phyloP scores from a whole-genome alignment of 2,113 vertebrate species.

The Castor canadensis region DNA sequence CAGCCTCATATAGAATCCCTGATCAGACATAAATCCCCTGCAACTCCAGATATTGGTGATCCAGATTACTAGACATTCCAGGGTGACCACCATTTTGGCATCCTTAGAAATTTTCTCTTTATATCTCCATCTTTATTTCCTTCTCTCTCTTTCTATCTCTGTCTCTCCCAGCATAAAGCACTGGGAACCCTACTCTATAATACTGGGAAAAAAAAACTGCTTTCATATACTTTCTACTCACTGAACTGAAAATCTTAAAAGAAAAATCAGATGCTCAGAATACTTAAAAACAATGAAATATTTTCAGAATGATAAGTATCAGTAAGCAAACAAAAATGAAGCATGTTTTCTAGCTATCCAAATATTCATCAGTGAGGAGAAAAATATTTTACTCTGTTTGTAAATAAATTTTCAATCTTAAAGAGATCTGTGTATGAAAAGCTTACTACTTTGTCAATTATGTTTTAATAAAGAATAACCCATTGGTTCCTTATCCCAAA shows the following conservation, averaged over 20 bases:
- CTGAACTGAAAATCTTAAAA: background rate
- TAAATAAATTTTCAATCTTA: conserved; percentile 63
- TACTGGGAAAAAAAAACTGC: background rate
- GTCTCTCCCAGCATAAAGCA: background rate
- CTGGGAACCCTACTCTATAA: background rate
- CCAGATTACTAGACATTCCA: background rate
- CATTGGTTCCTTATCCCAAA: background rate
- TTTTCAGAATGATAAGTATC: conserved; percentile 53
- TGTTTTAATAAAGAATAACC: conserved; percentile 37
- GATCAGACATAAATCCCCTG: background rate
- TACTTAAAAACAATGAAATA: conserved; percentile 52
- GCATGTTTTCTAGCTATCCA: conserved; percentile 32
- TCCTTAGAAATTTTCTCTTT: background rate
- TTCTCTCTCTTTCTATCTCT: background rate
- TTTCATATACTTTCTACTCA: background rate
- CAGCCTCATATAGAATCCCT: background rate
- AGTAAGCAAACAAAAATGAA: conserved; percentile 45
- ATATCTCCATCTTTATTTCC: too few relatives aligned
- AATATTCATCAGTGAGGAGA: conserved; percentile 48
- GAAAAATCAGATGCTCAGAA: conserved; percentile 23
- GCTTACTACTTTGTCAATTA: conserved; percentile 44
- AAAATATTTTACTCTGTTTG: conserved; percentile 51
- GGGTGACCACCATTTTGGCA: background rate
- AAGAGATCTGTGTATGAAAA: conserved; percentile 21
- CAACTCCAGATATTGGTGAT: background rate